These are phyloP conservation scores for Ligdia adustata DNA, from an alignment of 2,888 invertebrate genomes.

Conservation along the genomic window DNA sequence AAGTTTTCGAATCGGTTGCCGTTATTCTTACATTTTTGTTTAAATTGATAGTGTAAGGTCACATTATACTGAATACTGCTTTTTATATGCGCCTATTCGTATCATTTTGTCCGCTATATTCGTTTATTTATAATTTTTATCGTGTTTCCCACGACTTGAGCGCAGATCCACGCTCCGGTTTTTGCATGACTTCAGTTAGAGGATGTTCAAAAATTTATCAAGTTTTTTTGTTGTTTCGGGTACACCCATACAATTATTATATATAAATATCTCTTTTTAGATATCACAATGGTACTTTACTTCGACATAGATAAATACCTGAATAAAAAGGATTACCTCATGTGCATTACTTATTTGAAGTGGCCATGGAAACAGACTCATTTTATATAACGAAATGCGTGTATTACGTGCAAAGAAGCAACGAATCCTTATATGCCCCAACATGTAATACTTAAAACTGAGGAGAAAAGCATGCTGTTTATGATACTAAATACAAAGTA, in stretches of 20 bases:
- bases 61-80: constrained; percentile 1
- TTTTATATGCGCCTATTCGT: background rate
- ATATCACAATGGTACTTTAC: constrained; percentile 12
- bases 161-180: constrained; percentile 20
- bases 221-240: background rate
- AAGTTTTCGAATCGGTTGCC: constrained; percentile 1
- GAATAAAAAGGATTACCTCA: constrained; percentile 13
- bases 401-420: constrained; percentile 11
- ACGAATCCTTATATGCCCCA: constrained; percentile 15
- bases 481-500: background rate
- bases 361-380: constrained; percentile 5
- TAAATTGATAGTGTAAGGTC: background rate
- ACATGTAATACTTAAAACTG: constrained; percentile 11
- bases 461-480: background rate
- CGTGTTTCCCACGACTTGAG: constrained; percentile 4
- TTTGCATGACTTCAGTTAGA: constrained; percentile 9
- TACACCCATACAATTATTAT: background rate
- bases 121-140: constrained; percentile 3
- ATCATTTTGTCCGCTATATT: background rate
- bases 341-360: background rate
- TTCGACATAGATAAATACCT: constrained; percentile 15
- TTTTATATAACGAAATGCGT: constrained; percentile 13
- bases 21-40: background rate
- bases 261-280: constrained; percentile 6
- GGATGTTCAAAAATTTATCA: constrained; percentile 3